Evolutionary conservation across 2,797 vertebrate genomes (phyloP).

Genomic region (Sebastiscus albofasciatus): DNA sequence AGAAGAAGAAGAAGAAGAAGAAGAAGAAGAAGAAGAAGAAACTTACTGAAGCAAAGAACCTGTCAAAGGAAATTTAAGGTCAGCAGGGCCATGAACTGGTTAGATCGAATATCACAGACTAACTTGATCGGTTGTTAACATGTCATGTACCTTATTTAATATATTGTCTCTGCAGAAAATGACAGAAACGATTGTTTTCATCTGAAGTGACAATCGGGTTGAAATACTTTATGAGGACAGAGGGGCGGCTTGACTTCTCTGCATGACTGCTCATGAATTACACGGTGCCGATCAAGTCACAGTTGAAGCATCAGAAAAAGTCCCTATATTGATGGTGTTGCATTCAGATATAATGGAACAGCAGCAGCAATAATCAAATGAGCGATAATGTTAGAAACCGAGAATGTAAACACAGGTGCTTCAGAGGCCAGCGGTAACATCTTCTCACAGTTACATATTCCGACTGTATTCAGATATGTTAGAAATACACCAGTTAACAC

Average conservation of each 20-base stretch:
- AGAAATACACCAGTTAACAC: background rate
- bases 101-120: background rate
- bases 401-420: conserved; percentile 6
- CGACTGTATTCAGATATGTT: background rate
- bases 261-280: conserved; percentile 13
- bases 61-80: background rate
- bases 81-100: background rate
- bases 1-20: too few species aligned
- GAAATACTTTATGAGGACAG: background rate
- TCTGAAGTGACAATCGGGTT: background rate
- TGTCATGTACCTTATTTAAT: background rate
- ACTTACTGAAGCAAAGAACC: background rate
- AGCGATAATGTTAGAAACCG: background rate
- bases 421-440: background rate
- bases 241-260: background rate
- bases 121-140: background rate
- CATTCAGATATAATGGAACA: background rate
- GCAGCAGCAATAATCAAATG: conserved; percentile 16
- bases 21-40: background rate
- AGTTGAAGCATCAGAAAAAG: conserved; percentile 4
- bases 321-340: background rate
- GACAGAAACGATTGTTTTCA: background rate
- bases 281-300: background rate
- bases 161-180: background rate
- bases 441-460: background rate